Percentiles rank a stretch among this genome's conserved stretches.
These are phyloP conservation scores for Limanda limanda DNA, from an alignment of 2,113 vertebrate species.

Conservation along the genomic window DNA sequence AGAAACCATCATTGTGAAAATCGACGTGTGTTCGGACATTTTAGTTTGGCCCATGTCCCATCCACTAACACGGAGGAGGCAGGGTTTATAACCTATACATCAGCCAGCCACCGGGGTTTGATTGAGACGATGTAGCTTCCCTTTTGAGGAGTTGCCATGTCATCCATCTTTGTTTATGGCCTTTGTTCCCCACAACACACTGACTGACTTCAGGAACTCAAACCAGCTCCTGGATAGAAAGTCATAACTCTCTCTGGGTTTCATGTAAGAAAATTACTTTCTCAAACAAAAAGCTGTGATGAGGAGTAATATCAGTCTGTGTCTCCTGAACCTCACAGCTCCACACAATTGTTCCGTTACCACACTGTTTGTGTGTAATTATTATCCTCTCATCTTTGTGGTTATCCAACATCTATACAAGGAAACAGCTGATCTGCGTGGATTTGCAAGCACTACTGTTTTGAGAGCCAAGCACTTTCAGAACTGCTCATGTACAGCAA, in stretches of 20 bases:
- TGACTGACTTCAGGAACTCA: neutral
- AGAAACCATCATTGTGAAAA: no score
- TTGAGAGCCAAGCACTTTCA: slow-evolving; percentile 56
- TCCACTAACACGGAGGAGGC: no score
- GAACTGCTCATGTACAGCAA: slow-evolving; percentile 55
- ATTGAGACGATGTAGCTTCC: no score
- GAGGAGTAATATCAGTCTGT: slow-evolving; percentile 33
- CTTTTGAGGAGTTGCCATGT: no score
- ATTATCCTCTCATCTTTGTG: slow-evolving; percentile 44
- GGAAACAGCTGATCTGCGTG: slow-evolving; percentile 70
- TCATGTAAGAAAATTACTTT: slow-evolving; percentile 19
- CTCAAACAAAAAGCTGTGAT: slow-evolving; percentile 21
- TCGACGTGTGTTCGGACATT: no score
- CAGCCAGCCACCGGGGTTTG: no score
- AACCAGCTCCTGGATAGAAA: slow-evolving; percentile 21
- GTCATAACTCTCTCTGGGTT: slow-evolving; percentile 10
- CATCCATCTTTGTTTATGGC: neutral
- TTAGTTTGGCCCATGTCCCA: no score
- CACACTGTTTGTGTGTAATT: slow-evolving; percentile 52
- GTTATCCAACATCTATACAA: slow-evolving; percentile 58
- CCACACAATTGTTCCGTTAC: slow-evolving; percentile 44
- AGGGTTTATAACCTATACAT: no score
- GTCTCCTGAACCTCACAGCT: slow-evolving; percentile 10
- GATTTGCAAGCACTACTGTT: slow-evolving; percentile 57
- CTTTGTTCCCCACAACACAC: neutral